A percentile compares a stretch with the other conserved stretches of the same genome.
These are phyloP conservation scores for Temnothorax longispinosus DNA, from an alignment of 1,140 invertebrate genomes.

Conservation along the genomic window DNA sequence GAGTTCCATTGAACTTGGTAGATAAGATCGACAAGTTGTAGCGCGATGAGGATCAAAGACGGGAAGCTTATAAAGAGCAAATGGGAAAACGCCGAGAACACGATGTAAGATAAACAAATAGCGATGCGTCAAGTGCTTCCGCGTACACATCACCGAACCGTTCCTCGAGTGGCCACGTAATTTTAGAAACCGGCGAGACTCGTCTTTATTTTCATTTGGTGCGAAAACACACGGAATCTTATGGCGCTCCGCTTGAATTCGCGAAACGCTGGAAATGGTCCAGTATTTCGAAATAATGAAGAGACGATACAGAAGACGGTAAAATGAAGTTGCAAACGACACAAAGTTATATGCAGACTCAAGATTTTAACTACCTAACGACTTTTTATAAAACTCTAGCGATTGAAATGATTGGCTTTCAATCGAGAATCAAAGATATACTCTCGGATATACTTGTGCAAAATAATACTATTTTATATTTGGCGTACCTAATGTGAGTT, in stretches of 20 bases:
- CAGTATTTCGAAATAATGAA: background rate
- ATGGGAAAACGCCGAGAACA: conserved; percentile 15
- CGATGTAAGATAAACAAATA: conserved; percentile 34
- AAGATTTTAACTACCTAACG: background rate
- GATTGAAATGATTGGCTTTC: background rate
- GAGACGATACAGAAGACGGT: background rate
- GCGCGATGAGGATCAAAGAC: conserved; percentile 33
- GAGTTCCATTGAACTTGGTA: conserved; percentile 13
- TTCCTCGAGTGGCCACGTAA: conserved; percentile 62
- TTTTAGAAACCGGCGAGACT: conserved; percentile 73
- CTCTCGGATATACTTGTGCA: too few species aligned
- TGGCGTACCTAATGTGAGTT: background rate
- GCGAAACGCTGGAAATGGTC: background rate
- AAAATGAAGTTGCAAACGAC: background rate
- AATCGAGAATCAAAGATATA: background rate
- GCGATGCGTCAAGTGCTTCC: background rate
- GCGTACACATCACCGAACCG: background rate
- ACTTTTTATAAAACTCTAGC: background rate
- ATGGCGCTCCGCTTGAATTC: background rate
- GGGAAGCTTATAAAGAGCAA: conserved; percentile 18
- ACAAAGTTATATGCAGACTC: background rate
- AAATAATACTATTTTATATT: background rate
- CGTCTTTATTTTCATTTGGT: conserved; percentile 71
- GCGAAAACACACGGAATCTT: conserved; percentile 12
- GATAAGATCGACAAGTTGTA: background rate